Evolutionary conservation across 2,888 invertebrate species (phyloP).

Genomic region (Lycocerus yunnanus): DNA sequence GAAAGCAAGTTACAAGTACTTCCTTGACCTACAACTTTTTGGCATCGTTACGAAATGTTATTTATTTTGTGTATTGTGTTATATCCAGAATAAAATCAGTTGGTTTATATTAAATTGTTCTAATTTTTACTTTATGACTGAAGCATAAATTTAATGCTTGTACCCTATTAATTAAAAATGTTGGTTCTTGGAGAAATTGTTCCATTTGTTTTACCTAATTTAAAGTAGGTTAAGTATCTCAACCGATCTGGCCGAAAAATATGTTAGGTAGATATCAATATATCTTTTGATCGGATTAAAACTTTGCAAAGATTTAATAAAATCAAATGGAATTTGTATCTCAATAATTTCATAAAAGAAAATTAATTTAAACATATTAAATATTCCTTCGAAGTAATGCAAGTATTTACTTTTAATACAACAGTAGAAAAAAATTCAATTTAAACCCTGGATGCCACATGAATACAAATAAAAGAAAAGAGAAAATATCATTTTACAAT

Average conservation of each 20-base stretch:
- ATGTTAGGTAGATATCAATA: background rate
- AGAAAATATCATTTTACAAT: background rate
- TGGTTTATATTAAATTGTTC: background rate
- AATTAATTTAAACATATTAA: background rate
- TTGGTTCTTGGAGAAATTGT: background rate
- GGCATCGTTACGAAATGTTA: background rate
- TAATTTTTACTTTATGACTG: background rate
- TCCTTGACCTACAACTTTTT: slow-evolving; percentile 2
- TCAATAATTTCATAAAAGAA: no score
- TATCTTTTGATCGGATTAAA: background rate
- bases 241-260: background rate
- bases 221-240: background rate
- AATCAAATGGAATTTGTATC: background rate
- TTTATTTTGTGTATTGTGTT: background rate
- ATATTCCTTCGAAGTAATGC: background rate
- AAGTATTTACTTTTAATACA: background rate
- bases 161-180: background rate
- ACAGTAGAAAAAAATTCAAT: background rate
- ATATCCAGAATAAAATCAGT: background rate
- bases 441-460: background rate
- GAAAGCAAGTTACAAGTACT: background rate
- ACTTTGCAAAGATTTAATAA: background rate
- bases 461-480: background rate
- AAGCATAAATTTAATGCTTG: background rate
- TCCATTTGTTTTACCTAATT: no score